A percentile compares a stretch with the other conserved stretches of the same genome.
Conservation (phyloP, 2,113 vertebrate genomes). For the Axis porcinus region DNA sequence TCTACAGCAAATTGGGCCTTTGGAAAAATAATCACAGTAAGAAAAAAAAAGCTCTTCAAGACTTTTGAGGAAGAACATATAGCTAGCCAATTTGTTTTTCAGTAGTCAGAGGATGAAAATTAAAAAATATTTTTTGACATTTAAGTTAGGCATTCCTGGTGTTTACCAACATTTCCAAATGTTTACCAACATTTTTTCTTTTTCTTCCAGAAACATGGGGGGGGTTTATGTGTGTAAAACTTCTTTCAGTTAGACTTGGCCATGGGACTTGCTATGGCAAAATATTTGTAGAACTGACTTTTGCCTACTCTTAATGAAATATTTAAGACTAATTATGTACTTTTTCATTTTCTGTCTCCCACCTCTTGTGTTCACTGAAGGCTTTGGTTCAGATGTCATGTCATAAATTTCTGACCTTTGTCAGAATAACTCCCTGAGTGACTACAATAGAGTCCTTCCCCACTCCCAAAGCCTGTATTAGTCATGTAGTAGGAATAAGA, state of each 20-base stretch:
- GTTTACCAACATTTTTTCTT: neutral
- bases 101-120: neutral
- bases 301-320: neutral
- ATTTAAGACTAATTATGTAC: neutral
- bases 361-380: neutral
- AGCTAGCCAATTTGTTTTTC: neutral
- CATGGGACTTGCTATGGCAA: neutral
- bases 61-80: neutral
- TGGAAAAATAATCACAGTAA: neutral
- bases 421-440: neutral
- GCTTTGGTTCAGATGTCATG: neutral
- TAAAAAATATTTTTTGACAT: neutral
- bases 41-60: neutral
- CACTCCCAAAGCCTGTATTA: neutral
- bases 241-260: neutral
- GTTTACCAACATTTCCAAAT: neutral
- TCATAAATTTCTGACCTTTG: neutral
- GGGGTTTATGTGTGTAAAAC: neutral
- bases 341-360: neutral
- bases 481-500: neutral
- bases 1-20: neutral
- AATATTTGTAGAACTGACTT: neutral
- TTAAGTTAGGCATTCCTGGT: neutral
- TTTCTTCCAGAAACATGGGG: neutral
- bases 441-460: neutral